Evolutionary conservation across 2,797 vertebrate species (phyloP).

Genomic region (Dryobates pubescens): DNA sequence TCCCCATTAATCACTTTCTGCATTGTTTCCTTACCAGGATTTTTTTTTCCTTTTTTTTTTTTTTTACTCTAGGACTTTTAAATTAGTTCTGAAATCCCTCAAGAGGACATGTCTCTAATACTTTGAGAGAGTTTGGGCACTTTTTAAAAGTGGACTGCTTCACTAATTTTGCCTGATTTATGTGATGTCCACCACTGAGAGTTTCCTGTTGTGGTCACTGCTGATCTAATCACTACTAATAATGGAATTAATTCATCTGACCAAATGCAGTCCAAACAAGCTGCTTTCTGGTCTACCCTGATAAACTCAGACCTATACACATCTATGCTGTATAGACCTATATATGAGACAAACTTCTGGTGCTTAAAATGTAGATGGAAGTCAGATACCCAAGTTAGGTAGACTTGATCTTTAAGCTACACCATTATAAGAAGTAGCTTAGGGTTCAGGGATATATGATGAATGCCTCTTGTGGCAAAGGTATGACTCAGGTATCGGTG

Average conservation of each 20-base stretch:
- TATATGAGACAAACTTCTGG: not conserved
- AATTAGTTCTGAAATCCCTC: constrained; percentile 8
- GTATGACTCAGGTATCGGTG: not conserved
- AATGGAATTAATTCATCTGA: not conserved
- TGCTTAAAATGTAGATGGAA: not conserved
- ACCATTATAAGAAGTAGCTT: not conserved
- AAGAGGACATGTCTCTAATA: not conserved
- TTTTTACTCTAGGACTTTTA: not conserved
- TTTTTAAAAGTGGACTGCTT: not conserved
- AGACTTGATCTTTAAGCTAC: not conserved
- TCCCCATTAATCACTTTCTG: constrained; percentile 50
- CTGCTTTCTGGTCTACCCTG: not conserved
- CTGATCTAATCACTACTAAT: not conserved
- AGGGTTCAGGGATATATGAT: not conserved
- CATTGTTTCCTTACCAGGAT: not conserved
- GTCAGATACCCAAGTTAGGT: not conserved
- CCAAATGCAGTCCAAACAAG: not conserved
- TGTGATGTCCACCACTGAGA: not conserved
- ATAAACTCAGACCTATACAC: not conserved
- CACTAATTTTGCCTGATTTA: not conserved
- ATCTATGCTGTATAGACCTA: not conserved
- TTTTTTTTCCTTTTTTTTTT: not conserved
- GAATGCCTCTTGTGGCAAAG: not conserved
- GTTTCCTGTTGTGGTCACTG: not conserved
- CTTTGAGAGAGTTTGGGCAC: not conserved